Conservation (phyloP, 1,140 invertebrate species). For the Acromyrmex heyeri region DNA sequence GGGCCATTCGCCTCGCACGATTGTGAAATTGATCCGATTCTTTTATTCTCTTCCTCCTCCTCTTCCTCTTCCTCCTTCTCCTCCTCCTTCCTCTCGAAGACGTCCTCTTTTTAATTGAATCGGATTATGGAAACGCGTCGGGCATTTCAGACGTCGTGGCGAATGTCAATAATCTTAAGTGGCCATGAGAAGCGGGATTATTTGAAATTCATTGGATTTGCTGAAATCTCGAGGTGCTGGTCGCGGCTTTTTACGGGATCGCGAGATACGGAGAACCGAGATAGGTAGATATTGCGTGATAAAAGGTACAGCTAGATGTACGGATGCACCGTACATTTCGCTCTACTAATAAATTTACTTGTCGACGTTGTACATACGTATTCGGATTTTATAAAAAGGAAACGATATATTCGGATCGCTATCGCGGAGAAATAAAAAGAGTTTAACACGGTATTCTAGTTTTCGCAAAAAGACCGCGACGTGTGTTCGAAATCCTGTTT, state of each 20-base stretch:
- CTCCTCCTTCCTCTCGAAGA: not conserved
- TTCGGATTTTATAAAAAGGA: constrained; percentile 33
- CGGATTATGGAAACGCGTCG: constrained; percentile 59
- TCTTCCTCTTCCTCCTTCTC: too few species aligned
- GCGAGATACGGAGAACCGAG: not conserved
- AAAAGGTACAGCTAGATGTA: not conserved
- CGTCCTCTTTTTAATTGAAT: constrained; percentile 61
- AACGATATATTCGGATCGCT: constrained; percentile 8
- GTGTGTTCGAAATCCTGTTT: not conserved
- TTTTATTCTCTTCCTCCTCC: too few species aligned
- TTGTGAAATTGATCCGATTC: constrained; percentile 47
- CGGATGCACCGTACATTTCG: not conserved
- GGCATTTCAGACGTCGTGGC: constrained; percentile 42
- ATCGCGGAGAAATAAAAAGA: constrained; percentile 26
- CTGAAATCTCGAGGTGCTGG: constrained; percentile 21
- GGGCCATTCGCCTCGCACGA: constrained; percentile 19
- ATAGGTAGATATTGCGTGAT: constrained; percentile 15
- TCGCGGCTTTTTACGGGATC: constrained; percentile 27
- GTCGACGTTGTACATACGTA: not conserved
- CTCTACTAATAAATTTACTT: constrained; percentile 19
- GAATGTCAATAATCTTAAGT: constrained; percentile 61
- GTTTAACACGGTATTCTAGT: not conserved
- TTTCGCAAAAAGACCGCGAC: constrained; percentile 32
- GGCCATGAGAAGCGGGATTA: constrained; percentile 40
- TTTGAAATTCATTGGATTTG: constrained; percentile 55